A percentile compares a stretch with the other conserved stretches of the same genome.
Conservation (phyloP, 2,888 invertebrate genomes). For the Heliconius aoede region DNA sequence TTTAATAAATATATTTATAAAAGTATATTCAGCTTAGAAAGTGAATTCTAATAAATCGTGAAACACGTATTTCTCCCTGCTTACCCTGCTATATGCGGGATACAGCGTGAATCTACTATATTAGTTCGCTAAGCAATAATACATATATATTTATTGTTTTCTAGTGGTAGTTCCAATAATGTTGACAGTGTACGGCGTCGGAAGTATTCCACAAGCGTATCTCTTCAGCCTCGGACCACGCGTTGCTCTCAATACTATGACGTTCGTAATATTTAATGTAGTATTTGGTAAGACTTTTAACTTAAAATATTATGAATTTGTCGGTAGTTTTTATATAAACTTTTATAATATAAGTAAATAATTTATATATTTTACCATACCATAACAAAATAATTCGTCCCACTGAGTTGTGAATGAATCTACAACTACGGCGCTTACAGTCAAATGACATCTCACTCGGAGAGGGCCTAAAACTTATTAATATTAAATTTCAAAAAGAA, state of each 20-base stretch:
- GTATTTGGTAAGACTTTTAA: conserved; percentile 64
- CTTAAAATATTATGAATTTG: background rate
- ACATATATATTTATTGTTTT: conserved; percentile 7
- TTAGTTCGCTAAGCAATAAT: background rate
- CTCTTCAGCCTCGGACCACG: conserved; percentile 70
- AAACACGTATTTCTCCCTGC: no score
- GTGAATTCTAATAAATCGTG: no score
- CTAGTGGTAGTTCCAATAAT: conserved; percentile 65
- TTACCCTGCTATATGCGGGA: no score
- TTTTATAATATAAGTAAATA: background rate
- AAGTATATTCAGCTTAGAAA: no score
- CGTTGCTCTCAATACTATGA: conserved; percentile 67
- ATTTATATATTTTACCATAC: background rate
- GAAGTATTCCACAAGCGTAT: conserved; percentile 74
- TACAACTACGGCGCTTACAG: background rate
- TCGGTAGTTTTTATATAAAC: background rate
- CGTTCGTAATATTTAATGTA: conserved; percentile 67
- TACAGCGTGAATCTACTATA: no score
- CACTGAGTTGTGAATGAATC: background rate
- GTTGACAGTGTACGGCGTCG: conserved; percentile 65
- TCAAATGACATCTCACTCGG: no score
- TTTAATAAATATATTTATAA: no score
- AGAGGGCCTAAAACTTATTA: no score
- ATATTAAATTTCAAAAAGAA: no score
- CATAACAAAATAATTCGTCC: background rate